Conservation (phyloP, 2,113 vertebrate species). For the Alethe castanea region DNA sequence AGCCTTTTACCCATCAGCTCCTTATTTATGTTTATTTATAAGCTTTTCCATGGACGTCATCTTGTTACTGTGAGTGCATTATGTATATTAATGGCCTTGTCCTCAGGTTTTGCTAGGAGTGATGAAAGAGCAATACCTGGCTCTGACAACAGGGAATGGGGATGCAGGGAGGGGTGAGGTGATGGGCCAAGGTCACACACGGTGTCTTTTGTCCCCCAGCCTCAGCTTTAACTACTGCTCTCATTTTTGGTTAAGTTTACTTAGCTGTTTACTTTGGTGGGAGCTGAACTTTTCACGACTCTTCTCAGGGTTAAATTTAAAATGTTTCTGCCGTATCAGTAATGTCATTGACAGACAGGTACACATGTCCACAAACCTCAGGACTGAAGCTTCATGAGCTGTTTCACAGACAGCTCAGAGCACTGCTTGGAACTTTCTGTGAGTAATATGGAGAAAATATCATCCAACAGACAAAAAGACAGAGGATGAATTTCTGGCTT, state of each 20-base stretch:
- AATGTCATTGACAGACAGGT: background rate
- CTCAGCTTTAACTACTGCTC: background rate
- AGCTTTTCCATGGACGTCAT: conserved; percentile 52
- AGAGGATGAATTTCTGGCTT: background rate
- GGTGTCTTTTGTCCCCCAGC: background rate
- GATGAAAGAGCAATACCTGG: background rate
- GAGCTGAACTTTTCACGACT: background rate
- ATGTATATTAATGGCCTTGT: conserved; percentile 65
- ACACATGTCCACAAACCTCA: background rate
- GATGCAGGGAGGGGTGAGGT: background rate
- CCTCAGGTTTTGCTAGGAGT: conserved; percentile 12
- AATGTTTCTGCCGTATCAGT: background rate
- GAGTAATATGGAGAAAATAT: background rate
- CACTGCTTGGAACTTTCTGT: background rate
- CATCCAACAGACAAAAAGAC: background rate
- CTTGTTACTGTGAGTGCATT: conserved; percentile 8
- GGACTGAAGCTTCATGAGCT: background rate
- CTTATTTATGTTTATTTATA: conserved; percentile 70
- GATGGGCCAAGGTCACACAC: background rate
- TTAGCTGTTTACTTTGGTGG: background rate
- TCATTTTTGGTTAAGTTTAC: background rate
- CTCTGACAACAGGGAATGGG: background rate
- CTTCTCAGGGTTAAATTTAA: background rate
- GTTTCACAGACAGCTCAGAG: background rate
- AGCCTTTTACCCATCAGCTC: conserved; percentile 48